Evolutionary conservation across 1,140 invertebrate genomes (phyloP), one percentile per base, ranked within the genome.

Genomic region (Geopemphigus sp.): DNA sequence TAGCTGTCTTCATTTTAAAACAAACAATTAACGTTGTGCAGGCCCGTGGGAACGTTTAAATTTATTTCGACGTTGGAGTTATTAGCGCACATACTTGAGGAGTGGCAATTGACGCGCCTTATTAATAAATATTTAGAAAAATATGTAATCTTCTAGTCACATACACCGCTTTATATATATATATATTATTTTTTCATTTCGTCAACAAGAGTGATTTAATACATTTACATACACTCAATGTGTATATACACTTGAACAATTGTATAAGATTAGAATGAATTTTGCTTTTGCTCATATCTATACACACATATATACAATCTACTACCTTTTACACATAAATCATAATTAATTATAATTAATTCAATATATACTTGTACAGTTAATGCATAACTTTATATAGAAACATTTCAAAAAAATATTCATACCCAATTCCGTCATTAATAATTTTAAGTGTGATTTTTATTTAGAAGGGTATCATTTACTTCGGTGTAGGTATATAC

Each of bases 91-190:
- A 68, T 26, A 68, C 45, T 68, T 15, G 22, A 68, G 66, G 66
- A 68, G 66, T 68, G 66, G 39, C 66, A 50, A 50, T 68, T 68
- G 66, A 24, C 39, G 39, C 66, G 24, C 66, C 45, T 24, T 26
- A 24, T 61, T 68, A 68, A 68, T 50, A 68, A 50, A 5, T 24
- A 50, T 68, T 68, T 47, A 47, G 47, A 45, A 68, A 68, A 68
- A 26, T 68, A 26, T 24, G 17, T 45, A 19, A 47, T 68, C 66
- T 50, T 14, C 22, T 12, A 39, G 45, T 47, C 24, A 8, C 59
- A 61, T 61, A 61, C 17, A 19, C 15, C 3, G 26, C 22, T 17
- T 59, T 59, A 26, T 59, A 39, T 39, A 3, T 39, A 39, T 39
- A 3, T 39, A 39, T 39, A n/a, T n/a, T n/a, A n/a, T n/a, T n/a